phyloP scores from a whole-genome alignment of 2,797 vertebrate species.

The Valencia hispanica region DNA sequence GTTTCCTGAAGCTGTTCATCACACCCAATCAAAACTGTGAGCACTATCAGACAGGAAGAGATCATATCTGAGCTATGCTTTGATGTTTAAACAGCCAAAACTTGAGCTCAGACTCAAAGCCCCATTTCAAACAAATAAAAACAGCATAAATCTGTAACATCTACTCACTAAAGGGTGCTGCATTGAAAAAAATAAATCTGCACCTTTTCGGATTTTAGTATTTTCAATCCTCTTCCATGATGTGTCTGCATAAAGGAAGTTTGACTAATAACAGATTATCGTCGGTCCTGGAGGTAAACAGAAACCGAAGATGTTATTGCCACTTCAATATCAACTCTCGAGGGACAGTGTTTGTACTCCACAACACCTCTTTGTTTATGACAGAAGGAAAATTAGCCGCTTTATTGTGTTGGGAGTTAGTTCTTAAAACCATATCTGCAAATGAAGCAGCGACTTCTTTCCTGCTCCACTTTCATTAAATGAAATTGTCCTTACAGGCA shows the following conservation, averaged over 20 bases:
- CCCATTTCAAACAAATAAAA: neutral
- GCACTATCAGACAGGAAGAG: neutral
- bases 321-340: constrained; percentile 45
- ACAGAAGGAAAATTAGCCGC: constrained; percentile 12
- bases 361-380: constrained; percentile 27
- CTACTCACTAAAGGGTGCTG: no score
- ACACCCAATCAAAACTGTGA: neutral
- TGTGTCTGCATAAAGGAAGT: constrained; percentile 2
- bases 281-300: constrained; percentile 14
- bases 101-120: neutral
- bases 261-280: constrained; percentile 60
- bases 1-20: neutral
- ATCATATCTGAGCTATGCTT: neutral
- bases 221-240: constrained; percentile 7
- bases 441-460: constrained; percentile 45
- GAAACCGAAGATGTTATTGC: constrained; percentile 38
- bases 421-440: constrained; percentile 47
- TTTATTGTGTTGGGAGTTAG: constrained; percentile 42
- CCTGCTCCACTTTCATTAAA: constrained; percentile 30
- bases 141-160: neutral
- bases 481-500: constrained; percentile 18
- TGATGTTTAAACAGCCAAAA: neutral
- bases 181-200: neutral
- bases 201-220: neutral
- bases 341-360: constrained; percentile 33